phyloP scores from a whole-genome alignment of 2,888 invertebrate genomes.

The Metopia argyrocephala region DNA sequence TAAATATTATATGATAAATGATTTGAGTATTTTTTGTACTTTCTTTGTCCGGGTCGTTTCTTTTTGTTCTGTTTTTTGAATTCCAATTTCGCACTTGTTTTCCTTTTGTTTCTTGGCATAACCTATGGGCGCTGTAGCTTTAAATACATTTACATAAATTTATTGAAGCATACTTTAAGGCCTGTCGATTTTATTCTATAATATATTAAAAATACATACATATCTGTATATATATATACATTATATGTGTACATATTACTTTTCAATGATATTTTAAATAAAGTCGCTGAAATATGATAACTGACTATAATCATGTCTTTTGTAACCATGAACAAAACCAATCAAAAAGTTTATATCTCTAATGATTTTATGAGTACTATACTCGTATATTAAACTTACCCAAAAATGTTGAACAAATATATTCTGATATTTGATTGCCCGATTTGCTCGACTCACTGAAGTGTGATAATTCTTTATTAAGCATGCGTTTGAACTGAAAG shows the following conservation, averaged over 20 bases:
- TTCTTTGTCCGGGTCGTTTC: too few species aligned
- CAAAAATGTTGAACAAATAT: slow-evolving; percentile 99
- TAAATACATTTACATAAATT: slow-evolving; percentile 45
- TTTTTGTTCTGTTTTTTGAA: too few species aligned
- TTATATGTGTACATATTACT: too few species aligned
- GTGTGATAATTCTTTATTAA: slow-evolving; percentile 99
- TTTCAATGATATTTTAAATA: too few species aligned
- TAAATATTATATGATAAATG: too few species aligned
- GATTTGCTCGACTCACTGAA: slow-evolving; percentile 99
- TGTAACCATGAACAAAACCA: neutral
- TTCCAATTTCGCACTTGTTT: neutral
- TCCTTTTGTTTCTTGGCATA: slow-evolving; percentile 8
- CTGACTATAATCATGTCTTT: neutral
- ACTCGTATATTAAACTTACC: slow-evolving; percentile 84
- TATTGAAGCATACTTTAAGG: slow-evolving; percentile 36
- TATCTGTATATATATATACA: too few species aligned
- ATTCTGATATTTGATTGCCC: slow-evolving; percentile 99
- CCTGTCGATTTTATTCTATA: slow-evolving; percentile 32
- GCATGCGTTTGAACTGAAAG: slow-evolving; percentile 98
- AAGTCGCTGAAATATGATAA: too few species aligned
- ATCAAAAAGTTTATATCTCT: neutral
- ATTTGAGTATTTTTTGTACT: neutral
- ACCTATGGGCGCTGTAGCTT: slow-evolving; percentile 7
- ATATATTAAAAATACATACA: too few species aligned
- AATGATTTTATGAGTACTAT: too few species aligned